Evolutionary conservation across 2,888 invertebrate genomes (phyloP).

Genomic region (Abrostola triplasia): DNA sequence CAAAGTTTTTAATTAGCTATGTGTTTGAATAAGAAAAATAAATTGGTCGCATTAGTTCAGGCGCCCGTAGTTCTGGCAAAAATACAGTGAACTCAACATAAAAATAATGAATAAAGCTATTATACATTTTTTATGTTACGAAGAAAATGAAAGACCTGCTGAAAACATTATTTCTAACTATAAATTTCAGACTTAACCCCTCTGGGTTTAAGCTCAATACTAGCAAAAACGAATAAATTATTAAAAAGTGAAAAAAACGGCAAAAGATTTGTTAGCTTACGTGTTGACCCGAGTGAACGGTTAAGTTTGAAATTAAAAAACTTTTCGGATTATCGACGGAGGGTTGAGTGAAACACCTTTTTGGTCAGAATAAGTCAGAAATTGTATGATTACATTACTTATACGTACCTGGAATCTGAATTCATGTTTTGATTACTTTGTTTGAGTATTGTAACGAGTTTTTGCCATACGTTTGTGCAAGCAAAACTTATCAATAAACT

Average conservation of each 20-base stretch:
- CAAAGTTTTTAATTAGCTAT: neutral
- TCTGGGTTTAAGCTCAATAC: too few relatives aligned
- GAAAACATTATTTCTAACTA: too few relatives aligned
- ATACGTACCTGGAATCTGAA: neutral
- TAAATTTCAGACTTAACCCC: too few relatives aligned
- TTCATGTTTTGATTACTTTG: neutral
- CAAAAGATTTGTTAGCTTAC: constrained; percentile 23
- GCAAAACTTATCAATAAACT: too few relatives aligned
- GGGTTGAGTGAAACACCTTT: constrained; percentile 17
- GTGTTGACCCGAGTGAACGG: constrained; percentile 16
- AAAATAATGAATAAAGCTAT: neutral
- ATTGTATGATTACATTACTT: constrained; percentile 3
- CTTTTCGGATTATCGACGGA: constrained; percentile 36
- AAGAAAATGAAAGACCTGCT: too few relatives aligned
- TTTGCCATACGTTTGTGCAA: neutral
- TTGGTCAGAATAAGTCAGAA: constrained; percentile 6
- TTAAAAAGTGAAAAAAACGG: constrained; percentile 5
- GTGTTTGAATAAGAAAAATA: neutral
- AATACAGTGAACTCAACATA: too few relatives aligned
- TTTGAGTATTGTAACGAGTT: neutral
- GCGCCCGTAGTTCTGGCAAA: neutral
- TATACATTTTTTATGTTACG: constrained; percentile 3
- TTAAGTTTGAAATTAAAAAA: constrained; percentile 56
- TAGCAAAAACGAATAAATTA: neutral
- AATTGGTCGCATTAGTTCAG: neutral